Base-by-base conservation (phyloP, 2,797 vertebrate genomes). In the Bradypus variegatus region DNA sequence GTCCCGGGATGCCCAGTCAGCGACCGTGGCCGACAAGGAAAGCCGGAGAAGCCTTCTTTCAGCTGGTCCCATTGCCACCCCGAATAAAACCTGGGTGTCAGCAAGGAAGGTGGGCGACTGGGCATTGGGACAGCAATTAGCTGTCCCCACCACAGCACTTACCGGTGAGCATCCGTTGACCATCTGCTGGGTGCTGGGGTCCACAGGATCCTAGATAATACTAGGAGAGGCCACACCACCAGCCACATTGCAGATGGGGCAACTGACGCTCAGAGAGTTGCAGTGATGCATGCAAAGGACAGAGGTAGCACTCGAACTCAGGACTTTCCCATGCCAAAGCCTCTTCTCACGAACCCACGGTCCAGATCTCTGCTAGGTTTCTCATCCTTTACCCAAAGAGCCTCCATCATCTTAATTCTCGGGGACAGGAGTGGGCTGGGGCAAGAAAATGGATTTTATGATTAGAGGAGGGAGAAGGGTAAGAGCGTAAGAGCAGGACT, bases 351-450 rank as follows among this genome's bases (percentile, higher is more conserved):
- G 11, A 82, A 70, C 72, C 6, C 69, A 11, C 12, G 11, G n/a
- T 10, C 50, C 70, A 31, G 21, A 33, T 79, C 48, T 65, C 72
- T 67, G 50, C 60, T 5, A 45, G 80, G 3, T n/a, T 86, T 90
- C 64, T 80, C 79, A 65, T 36, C 69, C 48, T 38, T 48, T 5
- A 4, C 2, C 19, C 41, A 14, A 2, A 77, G n/a, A 65, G 36
- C 23, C 6, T n/a, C 31, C n/a, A 6, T 15, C 23, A 15, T 41
- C 67, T 65, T 58, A 18, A 29, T 7, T 13, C 10, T 27, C 41
- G 6, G 0, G 0, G 48, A 14, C 3, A 60, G 45, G 64, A 8
- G 6, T 0, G 1, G 10, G 31, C 14, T 14, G 0, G 45, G 69
- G 36, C 62, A 19, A 16, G 60, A 60, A 19, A 45, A 4, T 11